Base-by-base conservation (phyloP, 2,113 vertebrate species). In the Percina caprodes region DNA sequence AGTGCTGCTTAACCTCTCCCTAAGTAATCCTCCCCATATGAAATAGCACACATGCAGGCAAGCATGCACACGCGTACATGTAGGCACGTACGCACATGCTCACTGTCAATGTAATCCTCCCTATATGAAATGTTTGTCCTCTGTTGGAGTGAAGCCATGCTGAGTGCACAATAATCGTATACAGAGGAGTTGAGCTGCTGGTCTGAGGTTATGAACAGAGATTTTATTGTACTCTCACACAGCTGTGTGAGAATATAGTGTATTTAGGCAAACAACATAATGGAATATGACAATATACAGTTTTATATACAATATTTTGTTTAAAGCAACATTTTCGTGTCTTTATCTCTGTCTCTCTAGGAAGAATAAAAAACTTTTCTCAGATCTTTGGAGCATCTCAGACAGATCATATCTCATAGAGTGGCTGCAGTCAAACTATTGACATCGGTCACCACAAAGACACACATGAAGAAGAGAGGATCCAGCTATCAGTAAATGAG, bases 341-440 rank as follows among this genome's bases (percentile, higher is more conserved):
- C n/a, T 82, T 18, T 82, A 24, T 85, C 55, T 85, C 5, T 2
- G 2, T 85, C 19, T 81, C 55, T 84, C 12, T 13, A 96, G 95
- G 90, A 94, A 85, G 61, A 91, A 70, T 16, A 93, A 93, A 83
- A 93, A 92, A 86, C 69, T 89, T 26, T 91, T 95, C n/a, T 88
- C 78, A 42, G 94, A 92, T 69, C 80, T 94, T 24, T 95, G 94
- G 95, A 86, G 82, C 62, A 80, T 95, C 79, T 85, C 83, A 0
- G 93, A 96, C 84, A 91, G 72, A 86, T 80, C 92, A 12, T 84
- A 90, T 56, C 89, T 96, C 39, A 48, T 83, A 24, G 73, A 92
- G 66, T 96, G 95, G 94, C 90, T 86, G 74, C 86, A 89, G 86
- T 84, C 72, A 51, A 74, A 86, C 84, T 82, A 82, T 72, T 93